phyloP scores from a whole-genome alignment of 2,888 invertebrate species.

The Phengaris alcon region DNA sequence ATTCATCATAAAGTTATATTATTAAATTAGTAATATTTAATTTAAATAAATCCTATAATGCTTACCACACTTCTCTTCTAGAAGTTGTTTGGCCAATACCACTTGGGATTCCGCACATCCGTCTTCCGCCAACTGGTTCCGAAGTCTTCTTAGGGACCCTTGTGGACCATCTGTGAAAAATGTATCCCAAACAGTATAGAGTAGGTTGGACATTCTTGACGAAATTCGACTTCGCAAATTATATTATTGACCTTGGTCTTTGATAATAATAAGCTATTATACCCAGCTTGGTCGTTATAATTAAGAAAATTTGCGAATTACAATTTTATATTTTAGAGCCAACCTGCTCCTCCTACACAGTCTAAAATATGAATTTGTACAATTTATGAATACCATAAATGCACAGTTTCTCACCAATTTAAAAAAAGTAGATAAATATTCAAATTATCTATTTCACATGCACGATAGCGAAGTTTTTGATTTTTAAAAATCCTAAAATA shows the following conservation, averaged over 20 bases:
- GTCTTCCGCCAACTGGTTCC: slow-evolving; percentile 89
- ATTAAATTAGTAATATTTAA: no score
- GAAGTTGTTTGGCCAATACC: slow-evolving; percentile 89
- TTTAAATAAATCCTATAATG: neutral
- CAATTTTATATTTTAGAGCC: neutral
- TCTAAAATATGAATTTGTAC: neutral
- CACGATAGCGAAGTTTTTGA: neutral
- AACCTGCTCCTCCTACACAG: neutral
- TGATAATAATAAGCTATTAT: neutral
- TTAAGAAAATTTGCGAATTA: neutral
- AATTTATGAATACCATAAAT: neutral
- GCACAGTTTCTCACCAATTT: neutral
- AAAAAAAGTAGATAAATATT: neutral
- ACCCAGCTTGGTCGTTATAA: neutral
- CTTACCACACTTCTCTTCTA: slow-evolving; percentile 88
- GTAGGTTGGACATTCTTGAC: slow-evolving; percentile 34
- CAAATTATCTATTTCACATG: neutral
- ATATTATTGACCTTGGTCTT: neutral
- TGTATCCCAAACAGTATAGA: slow-evolving; percentile 44
- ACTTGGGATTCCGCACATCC: slow-evolving; percentile 94
- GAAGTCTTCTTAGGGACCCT: slow-evolving; percentile 81
- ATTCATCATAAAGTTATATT: no score
- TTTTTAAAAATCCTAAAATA: slow-evolving; percentile 22
- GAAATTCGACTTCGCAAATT: slow-evolving; percentile 29
- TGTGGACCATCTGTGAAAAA: slow-evolving; percentile 81